Evolutionary conservation across 2,888 invertebrate genomes (phyloP), one percentile per base, ranked within the genome.

Genomic region (Andricus curvator): DNA sequence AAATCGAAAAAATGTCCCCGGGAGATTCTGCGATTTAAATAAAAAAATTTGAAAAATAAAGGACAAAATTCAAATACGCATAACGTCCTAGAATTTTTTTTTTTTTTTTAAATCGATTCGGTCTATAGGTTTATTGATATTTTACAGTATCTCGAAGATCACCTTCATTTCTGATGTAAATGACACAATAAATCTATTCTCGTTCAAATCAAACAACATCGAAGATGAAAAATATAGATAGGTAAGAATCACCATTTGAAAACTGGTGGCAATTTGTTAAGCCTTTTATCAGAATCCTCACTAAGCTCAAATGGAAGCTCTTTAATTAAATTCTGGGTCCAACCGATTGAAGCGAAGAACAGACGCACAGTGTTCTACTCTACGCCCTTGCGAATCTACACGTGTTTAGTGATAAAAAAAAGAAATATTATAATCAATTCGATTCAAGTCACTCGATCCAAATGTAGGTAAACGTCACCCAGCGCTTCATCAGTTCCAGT

Each of bases 281-380:
- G 29, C 74, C n/a, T 74, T 70, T 74, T 74, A 74, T 74, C 74
- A 74, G 33, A 56, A 56, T 74, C 51, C 20, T 70, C 25, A 48
- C 20, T n/a, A 68, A 48, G 68, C 74, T 29, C n/a, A 33, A 70
- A 70, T 48, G 44, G 74, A 29, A 51, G 33, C 25, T 74, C 51
- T 51, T 51, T 74, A 20, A 74, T 74, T 74, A 33, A 29, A 51
- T 74, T 74, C 51, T 13, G 33, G 77, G 44, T 64, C n/a, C 11
- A 78, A 48, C 29, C 29, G 77, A 78, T 78, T 33, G 13, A 15
- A 48, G 41, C 20, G 1, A 48, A 77, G 62, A 77, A 64, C 77
- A 78, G 77, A 65, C 44, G 25, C 65, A 65, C 78, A 78, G 78
- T 78, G 66, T 65, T 66, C 78, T 48, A 9, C 65, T 51, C 29